phyloP scores from a whole-genome alignment of 2,888 invertebrate genomes.

The Pyrrhosoma nymphula region DNA sequence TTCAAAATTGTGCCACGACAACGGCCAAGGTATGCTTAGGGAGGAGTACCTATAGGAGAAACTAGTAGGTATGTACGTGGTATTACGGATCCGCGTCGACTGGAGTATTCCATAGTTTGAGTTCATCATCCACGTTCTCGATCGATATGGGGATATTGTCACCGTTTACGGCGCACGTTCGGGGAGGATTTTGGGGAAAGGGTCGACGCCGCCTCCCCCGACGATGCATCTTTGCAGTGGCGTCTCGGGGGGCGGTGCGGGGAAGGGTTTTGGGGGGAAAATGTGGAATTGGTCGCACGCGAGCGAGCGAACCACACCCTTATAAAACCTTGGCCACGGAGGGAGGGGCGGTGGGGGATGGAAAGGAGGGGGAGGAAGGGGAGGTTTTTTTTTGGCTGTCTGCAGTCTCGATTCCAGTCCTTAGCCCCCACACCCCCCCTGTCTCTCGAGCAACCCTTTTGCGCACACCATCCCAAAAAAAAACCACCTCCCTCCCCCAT shows the following conservation, averaged over 20 bases:
- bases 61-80: too few species aligned
- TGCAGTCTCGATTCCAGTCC: slow-evolving; percentile 31
- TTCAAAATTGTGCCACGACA: too few species aligned
- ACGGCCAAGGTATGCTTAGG: too few species aligned
- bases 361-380: not conserved
- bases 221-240: slow-evolving; percentile 37
- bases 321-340: not conserved
- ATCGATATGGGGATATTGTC: not conserved
- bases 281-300: slow-evolving; percentile 47
- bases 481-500: not conserved
- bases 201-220: too few species aligned
- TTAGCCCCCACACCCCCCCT: not conserved
- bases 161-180: too few species aligned
- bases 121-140: not conserved
- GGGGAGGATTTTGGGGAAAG: too few species aligned
- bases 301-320: slow-evolving; percentile 59
- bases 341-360: not conserved
- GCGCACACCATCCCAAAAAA: not conserved
- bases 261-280: not conserved
- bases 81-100: not conserved
- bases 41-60: too few species aligned
- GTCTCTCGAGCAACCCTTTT: not conserved
- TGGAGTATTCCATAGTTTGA: not conserved
- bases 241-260: not conserved
- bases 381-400: not conserved